Evolutionary conservation across 1,140 invertebrate genomes (phyloP).

Genomic region (Hetaerina americana): DNA sequence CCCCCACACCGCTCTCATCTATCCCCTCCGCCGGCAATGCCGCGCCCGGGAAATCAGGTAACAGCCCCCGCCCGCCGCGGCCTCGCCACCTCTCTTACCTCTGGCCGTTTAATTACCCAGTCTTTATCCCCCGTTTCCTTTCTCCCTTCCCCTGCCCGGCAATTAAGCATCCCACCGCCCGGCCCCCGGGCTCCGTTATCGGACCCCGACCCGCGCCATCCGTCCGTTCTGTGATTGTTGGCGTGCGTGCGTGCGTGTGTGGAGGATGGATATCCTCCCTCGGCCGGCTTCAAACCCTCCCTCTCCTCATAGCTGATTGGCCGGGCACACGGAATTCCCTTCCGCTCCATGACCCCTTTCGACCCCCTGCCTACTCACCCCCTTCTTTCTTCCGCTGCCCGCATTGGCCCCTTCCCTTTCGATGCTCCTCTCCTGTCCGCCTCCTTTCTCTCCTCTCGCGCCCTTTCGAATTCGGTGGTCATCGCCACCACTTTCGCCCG

Average conservation of each 20-base stretch:
- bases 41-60: no score
- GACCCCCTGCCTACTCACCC: no score
- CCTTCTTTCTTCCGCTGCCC: no score
- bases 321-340: not conserved
- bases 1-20: not conserved
- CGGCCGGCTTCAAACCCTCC: no score
- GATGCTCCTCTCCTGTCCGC: not conserved
- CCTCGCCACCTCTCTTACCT: no score
- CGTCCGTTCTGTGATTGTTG: no score
- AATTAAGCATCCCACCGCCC: not conserved
- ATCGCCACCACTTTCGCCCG: no score
- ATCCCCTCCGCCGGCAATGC: not conserved
- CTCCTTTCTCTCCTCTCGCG: not conserved
- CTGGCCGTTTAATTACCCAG: not conserved
- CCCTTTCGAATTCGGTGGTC: not conserved
- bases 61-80: not conserved
- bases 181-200: no score
- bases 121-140: not conserved
- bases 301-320: not conserved
- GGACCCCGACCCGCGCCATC: no score
- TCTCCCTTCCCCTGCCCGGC: not conserved
- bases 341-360: not conserved
- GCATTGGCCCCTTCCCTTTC: not conserved
- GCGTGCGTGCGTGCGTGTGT: no score
- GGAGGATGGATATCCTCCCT: no score